phyloP scores from a whole-genome alignment of 2,797 vertebrate genomes.

The Darevskia mixta region DNA sequence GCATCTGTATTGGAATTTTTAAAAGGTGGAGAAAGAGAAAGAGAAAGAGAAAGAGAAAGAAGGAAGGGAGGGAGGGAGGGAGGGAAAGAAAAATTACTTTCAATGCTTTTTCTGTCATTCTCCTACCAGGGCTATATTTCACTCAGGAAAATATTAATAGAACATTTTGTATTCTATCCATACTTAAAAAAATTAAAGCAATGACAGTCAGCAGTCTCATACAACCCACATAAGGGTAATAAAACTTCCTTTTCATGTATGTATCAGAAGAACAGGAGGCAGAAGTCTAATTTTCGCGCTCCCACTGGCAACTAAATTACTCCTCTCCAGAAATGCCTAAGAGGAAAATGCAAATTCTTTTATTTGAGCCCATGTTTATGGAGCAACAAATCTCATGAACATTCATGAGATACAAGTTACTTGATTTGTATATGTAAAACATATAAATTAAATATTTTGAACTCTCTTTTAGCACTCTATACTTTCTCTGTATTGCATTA shows the following conservation, averaged over 20 bases:
- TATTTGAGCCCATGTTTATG: background rate
- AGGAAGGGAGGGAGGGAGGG: no score
- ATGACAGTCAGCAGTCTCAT: background rate
- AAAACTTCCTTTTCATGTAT: background rate
- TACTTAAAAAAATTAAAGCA: background rate
- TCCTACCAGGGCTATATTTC: constrained; percentile 17
- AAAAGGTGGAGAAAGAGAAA: no score
- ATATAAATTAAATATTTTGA: constrained; percentile 4
- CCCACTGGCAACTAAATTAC: constrained; percentile 16
- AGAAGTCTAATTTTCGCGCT: background rate
- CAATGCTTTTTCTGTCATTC: background rate
- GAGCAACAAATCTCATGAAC: background rate
- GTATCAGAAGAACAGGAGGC: background rate
- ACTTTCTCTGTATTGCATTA: background rate
- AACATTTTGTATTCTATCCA: background rate
- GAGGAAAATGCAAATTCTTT: background rate
- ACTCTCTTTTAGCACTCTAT: background rate
- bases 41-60: no score
- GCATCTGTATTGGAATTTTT: no score
- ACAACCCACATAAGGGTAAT: background rate
- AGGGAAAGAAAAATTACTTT: background rate
- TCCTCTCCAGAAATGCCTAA: background rate
- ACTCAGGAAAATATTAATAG: background rate
- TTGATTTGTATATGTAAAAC: constrained; percentile 8
- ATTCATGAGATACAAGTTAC: background rate